Evolutionary conservation across 2,797 vertebrate species (phyloP), one percentile per base, ranked within the genome.

Genomic region (Darevskia nairensis): DNA sequence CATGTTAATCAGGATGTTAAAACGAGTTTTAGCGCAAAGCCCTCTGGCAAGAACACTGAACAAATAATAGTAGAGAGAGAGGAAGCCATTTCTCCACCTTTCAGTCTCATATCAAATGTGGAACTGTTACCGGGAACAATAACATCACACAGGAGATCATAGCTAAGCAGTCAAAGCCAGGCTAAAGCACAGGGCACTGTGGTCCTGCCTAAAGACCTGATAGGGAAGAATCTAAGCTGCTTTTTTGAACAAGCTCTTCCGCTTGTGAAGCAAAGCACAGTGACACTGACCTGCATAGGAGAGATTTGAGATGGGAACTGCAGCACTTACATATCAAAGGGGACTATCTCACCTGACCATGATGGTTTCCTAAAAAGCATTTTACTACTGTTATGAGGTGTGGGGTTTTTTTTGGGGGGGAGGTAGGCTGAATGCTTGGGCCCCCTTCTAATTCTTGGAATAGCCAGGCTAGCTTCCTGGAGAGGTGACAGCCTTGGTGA

Each of bases 1-100:
- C 15, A 9, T 72, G 0, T 88, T 94, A 86, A 85, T 90, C 82
- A 89, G 81, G 17, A 92, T 89, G 59, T 25, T 32, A 85, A 55
- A 55, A 8, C 9, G 9, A 17, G 32, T 88, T 94, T 89, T 91
- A 90, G 89, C 19, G 89, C 1, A 76, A 6, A 88, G 8, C 91
- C 41, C 79, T 88, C 87, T 81, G 75, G 88, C 13, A 86, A 80
- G 81, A 89, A 76, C 64, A 85, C 55, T 87, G 74, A 91, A 86
- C n/a, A 92, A 91, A 88, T 64, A 80, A 29, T 72, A 17, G 1
- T 82, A 1, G 80, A 32, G 23, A 50, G 46, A 89, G 0, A 92
- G 9, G 3, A 93, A 91, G 1, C 0, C 23, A 3, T 27, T 85
- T 85, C 19, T 2, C 41, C 80, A 35, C 4, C 46, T 35, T 86